phyloP scores from a whole-genome alignment of 2,888 invertebrate species.

The Synergus gifuensis region DNA sequence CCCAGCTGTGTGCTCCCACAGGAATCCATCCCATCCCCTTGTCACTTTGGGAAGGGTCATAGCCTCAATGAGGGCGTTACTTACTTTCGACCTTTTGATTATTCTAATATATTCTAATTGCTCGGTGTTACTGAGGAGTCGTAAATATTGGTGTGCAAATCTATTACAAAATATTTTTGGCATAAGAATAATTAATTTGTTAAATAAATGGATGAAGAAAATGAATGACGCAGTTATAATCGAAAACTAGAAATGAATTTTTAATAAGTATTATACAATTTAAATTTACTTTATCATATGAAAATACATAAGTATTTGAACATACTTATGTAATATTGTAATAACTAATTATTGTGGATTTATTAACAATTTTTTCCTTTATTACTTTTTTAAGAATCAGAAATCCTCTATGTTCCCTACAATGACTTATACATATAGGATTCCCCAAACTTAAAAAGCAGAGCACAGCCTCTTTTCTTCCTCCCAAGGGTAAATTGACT shows the following conservation, averaged over 20 bases:
- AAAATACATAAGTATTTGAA: no score
- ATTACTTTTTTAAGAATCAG: not conserved
- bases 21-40: constrained; percentile 40
- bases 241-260: no score
- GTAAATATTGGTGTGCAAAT: constrained; percentile 34
- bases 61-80: constrained; percentile 41
- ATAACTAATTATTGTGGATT: no score
- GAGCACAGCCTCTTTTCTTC: constrained; percentile 21
- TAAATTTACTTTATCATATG: no score
- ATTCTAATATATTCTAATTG: constrained; percentile 41
- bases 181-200: no score
- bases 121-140: constrained; percentile 18
- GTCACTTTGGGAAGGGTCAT: constrained; percentile 39
- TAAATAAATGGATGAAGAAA: no score
- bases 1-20: constrained; percentile 40
- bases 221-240: no score
- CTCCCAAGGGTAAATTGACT: constrained; percentile 34
- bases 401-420: not conserved
- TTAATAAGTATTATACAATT: no score
- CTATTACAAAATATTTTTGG: constrained; percentile 4
- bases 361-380: not conserved
- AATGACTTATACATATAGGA: constrained; percentile 1
- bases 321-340: no score
- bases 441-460: constrained; percentile 19
- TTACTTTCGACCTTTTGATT: constrained; percentile 41